Percentiles rank a stretch among this genome's conserved stretches.
Evolutionary conservation across 35 echinoderm and acorn worm species (phyloP).

Genomic region (Ophioderma brevispina): DNA sequence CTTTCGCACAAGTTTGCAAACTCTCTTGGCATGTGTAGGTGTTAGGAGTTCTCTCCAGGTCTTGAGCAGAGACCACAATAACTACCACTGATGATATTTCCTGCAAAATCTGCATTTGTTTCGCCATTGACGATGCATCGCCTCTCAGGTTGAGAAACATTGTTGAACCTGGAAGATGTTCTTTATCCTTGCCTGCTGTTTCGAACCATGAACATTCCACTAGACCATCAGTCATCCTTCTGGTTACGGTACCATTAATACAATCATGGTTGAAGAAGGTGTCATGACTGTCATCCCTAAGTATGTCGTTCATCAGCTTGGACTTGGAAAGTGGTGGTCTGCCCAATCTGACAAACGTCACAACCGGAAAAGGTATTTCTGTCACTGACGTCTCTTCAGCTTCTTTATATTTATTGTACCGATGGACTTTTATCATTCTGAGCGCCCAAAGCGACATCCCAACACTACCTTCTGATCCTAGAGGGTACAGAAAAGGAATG

Average conservation of each 20-base stretch:
- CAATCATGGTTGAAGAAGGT: neutral
- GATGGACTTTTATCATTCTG: slow-evolving; percentile 8
- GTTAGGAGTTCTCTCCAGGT: neutral
- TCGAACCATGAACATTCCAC: no score
- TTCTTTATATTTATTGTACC: neutral
- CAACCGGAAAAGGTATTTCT: neutral
- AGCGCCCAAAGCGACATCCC: slow-evolving; percentile 15
- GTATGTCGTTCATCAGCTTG: neutral
- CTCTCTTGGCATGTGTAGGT: neutral
- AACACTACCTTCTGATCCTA: slow-evolving; percentile 6
- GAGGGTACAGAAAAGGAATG: slow-evolving; percentile 24
- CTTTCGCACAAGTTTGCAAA: neutral
- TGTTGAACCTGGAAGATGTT: neutral
- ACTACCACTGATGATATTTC: neutral
- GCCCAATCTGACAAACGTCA: neutral
- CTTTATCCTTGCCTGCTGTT: neutral
- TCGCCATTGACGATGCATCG: neutral
- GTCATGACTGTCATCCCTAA: neutral
- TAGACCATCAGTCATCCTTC: neutral
- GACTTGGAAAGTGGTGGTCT: neutral
- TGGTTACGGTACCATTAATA: neutral
- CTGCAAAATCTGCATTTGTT: neutral
- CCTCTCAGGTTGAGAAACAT: neutral
- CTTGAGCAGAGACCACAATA: neutral
- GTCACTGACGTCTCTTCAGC: neutral